phyloP scores from a whole-genome alignment of 2,888 invertebrate genomes.

The Acronicta aceris region DNA sequence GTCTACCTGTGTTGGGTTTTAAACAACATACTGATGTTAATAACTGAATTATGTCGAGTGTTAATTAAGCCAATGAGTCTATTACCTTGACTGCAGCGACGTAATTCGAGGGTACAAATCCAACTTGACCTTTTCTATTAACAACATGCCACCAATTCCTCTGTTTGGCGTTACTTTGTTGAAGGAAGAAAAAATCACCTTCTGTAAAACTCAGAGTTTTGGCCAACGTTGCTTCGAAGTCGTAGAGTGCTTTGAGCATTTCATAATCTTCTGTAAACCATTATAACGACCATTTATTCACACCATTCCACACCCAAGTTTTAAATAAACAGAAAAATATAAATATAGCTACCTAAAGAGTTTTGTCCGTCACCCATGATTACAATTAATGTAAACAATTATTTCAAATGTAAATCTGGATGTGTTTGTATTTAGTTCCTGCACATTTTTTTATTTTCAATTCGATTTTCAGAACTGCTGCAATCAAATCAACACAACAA shows the following conservation, averaged over 20 bases:
- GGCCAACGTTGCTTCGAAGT: constrained; percentile 95
- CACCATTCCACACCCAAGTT: constrained; percentile 36
- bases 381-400: constrained; percentile 22
- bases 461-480: constrained; percentile 10
- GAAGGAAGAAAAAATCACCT: constrained; percentile 94
- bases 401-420: constrained; percentile 5
- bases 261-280: constrained; percentile 91
- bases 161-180: constrained; percentile 94
- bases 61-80: constrained; percentile 55
- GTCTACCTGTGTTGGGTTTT: constrained; percentile 87
- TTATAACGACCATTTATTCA: constrained; percentile 12
- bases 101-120: constrained; percentile 96
- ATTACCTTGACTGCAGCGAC: constrained; percentile 93
- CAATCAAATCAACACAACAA: constrained; percentile 44
- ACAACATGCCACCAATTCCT: constrained; percentile 97
- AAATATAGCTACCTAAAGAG: constrained; percentile 55
- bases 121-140: constrained; percentile 94
- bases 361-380: constrained; percentile 74
- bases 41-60: constrained; percentile 28
- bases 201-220: constrained; percentile 95
- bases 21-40: constrained; percentile 33
- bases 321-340: constrained; percentile 12
- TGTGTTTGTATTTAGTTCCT: constrained; percentile 23
- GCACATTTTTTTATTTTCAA: constrained; percentile 21
- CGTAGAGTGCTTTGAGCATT: constrained; percentile 95